phyloP scores from a whole-genome alignment of 2,888 invertebrate genomes.

The Lymantria dispar region DNA sequence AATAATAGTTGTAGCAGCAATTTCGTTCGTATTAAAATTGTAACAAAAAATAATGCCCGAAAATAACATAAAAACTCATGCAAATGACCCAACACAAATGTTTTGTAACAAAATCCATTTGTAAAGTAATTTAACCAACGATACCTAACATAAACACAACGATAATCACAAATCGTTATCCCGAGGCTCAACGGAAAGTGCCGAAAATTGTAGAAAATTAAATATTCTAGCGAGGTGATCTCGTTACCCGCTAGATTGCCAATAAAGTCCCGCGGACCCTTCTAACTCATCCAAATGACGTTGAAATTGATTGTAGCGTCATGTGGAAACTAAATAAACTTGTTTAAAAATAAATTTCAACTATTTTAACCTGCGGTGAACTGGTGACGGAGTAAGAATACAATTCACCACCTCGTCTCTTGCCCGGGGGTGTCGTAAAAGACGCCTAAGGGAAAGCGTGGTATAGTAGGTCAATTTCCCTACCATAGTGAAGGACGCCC shows the following conservation, averaged over 20 bases:
- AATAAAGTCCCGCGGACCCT: conserved; percentile 58
- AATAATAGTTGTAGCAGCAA: too few species aligned
- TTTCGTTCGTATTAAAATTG: too few species aligned
- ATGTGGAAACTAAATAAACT: conserved; percentile 6
- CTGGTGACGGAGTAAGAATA: too few species aligned
- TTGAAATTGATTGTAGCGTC: conserved; percentile 50
- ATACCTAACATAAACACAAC: conserved; percentile 22
- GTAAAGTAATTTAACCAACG: conserved; percentile 7
- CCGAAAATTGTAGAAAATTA: conserved; percentile 68
- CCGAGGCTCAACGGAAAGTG: conserved; percentile 41
- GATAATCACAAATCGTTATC: conserved; percentile 42
- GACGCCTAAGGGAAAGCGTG: too few species aligned
- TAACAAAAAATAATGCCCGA: neutral
- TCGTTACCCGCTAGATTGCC: conserved; percentile 79
- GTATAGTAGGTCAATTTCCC: too few species aligned
- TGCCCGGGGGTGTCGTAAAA: too few species aligned
- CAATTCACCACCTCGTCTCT: too few species aligned
- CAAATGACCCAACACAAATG: neutral
- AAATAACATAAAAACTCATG: conserved; percentile 5
- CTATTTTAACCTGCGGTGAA: neutral
- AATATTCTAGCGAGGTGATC: conserved; percentile 69
- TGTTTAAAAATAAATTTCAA: neutral
- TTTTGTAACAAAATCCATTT: conserved; percentile 10
- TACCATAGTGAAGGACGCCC: too few species aligned
- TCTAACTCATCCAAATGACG: conserved; percentile 55